Evolutionary conservation across 2,888 invertebrate species (phyloP), one percentile per base, ranked within the genome.

Genomic region (Chrysina gloriosa): DNA sequence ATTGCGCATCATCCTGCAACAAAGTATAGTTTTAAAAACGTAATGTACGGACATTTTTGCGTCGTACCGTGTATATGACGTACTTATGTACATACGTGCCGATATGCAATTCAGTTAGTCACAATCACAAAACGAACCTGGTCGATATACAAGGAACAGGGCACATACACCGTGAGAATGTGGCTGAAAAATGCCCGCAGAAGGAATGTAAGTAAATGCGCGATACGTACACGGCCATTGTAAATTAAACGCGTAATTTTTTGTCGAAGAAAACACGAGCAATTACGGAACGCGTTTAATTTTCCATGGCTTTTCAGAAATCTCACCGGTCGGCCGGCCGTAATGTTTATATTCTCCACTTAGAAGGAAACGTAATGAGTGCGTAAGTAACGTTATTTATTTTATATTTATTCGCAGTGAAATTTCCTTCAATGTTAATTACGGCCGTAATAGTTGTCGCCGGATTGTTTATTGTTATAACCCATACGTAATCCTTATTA

Each of bases 351-450:
- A 75, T 73, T 69, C 73, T 69, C 70, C 72, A 74, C 76, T 68
- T 74, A 77, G 71, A 78, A 76, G 76, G 76, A 75, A 77, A 76
- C 74, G 72, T 76, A 77, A 76, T 72, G 73, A 74, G 74, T 73
- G 73, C 70, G 74, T 75, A 77, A 78, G 77, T 76, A 75, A 76
- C 72, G 76, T 79, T 77, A 77, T 80, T 80, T 79, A 79, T 79
- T 78, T 78, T 77, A 79, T 78, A 79, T 81, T 78, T 80, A 81
- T 79, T 76, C 79, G 73, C 78, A 75, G 76, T 74, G 76, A 80
- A 80, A 81, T 80, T 80, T 79, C 74, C 76, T 72, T 79, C 78
- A 79, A 81, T 80, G 80, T 81, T 81, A 81, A 81, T 81, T 80
- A 79, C 58, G 16, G 76, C 75, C 75, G 77, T 79, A 80, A 80